A percentile compares a stretch with the other conserved stretches of the same genome.
Conservation (phyloP, 2,113 vertebrate genomes). For the Campylorhamphus procurvoides region DNA sequence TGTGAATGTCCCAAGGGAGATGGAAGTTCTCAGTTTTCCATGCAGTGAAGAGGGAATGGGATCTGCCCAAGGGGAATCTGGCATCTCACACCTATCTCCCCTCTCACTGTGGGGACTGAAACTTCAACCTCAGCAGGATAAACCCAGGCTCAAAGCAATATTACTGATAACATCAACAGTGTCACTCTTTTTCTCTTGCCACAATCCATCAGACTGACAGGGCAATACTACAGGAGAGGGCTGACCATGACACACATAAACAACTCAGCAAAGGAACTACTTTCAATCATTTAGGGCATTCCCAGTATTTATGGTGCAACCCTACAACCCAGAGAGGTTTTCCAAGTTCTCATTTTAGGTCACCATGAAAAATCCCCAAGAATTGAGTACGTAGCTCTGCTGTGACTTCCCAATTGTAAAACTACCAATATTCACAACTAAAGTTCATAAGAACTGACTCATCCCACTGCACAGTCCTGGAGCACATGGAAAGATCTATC, state of each 20-base stretch:
- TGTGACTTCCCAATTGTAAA: not conserved
- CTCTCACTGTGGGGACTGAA: not conserved
- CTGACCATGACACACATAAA: not conserved
- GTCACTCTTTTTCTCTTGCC: not conserved
- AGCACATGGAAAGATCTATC: not conserved
- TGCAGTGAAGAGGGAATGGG: fast-evolving
- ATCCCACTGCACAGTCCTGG: not conserved
- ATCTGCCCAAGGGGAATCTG: not conserved
- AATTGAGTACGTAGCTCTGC: not conserved
- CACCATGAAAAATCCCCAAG: not conserved
- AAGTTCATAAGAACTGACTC: not conserved
- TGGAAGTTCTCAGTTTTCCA: not conserved
- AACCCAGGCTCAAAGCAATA: not conserved
- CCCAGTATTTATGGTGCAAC: not conserved
- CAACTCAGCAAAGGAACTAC: not conserved
- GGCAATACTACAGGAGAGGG: not conserved
- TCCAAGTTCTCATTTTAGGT: not conserved
- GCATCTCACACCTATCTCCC: not conserved
- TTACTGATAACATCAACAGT: not conserved
- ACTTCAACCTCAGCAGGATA: not conserved
- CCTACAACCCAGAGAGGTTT: not conserved
- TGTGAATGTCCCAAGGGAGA: not conserved
- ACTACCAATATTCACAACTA: not conserved
- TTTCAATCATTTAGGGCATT: not conserved
- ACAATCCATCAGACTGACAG: not conserved